Conservation (phyloP, 2,888 invertebrate species). For the Pachliopta kotzebuea region DNA sequence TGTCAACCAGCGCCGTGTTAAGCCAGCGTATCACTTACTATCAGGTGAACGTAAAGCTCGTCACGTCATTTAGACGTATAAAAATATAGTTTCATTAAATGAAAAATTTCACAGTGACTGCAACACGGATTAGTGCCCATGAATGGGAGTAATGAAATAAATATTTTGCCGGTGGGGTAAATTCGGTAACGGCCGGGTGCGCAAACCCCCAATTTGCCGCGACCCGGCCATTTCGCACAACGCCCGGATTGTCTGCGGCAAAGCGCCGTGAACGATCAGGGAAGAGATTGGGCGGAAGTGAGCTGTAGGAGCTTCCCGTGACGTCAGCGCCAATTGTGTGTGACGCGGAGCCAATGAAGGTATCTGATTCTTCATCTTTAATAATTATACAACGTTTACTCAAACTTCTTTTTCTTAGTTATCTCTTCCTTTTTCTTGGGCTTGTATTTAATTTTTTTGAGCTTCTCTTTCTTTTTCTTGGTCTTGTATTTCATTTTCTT, state of each 20-base stretch:
- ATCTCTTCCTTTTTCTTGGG: too few relatives aligned
- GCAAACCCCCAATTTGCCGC: conserved; percentile 67
- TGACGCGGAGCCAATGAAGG: background rate
- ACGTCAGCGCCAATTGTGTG: conserved; percentile 15
- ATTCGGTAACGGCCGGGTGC: conserved; percentile 67
- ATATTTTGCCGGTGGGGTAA: conserved; percentile 78
- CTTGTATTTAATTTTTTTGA: too few relatives aligned
- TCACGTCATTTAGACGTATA: too few relatives aligned
- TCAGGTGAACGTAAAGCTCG: too few relatives aligned
- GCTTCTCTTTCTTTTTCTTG: too few relatives aligned
- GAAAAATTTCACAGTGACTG: conserved; percentile 35
- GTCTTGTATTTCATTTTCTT: too few relatives aligned
- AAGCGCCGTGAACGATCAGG: conserved; percentile 60
- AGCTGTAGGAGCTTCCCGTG: conserved; percentile 50
- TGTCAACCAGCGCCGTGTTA: too few relatives aligned
- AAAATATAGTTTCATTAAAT: too few relatives aligned
- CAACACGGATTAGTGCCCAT: conserved; percentile 73
- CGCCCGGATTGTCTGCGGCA: conserved; percentile 62
- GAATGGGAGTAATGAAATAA: conserved; percentile 81
- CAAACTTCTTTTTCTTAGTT: too few relatives aligned
- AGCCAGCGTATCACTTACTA: too few relatives aligned
- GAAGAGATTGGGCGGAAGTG: conserved; percentile 67
- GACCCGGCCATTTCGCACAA: conserved; percentile 67
- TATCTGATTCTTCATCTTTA: background rate
- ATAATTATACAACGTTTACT: too few relatives aligned